Evolutionary conservation across 2,113 vertebrate species (phyloP).

Genomic region (Gavialis gangeticus): DNA sequence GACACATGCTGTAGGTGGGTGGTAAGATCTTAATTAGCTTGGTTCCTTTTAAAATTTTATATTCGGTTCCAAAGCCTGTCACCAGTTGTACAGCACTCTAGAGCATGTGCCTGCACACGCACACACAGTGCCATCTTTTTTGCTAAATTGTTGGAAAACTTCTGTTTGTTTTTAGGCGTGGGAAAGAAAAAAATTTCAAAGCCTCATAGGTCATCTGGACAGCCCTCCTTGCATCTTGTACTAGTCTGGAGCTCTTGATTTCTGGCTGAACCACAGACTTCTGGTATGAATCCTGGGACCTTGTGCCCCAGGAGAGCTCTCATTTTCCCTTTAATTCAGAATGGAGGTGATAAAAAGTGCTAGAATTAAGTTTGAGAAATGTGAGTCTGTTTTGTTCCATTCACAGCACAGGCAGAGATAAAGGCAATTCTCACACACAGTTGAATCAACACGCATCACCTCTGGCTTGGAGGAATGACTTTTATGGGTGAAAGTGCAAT

Average conservation of each 20-base stretch:
- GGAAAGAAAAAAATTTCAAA: neutral
- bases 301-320: neutral
- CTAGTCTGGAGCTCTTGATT: neutral
- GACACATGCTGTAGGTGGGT: slow-evolving; percentile 23
- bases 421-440: neutral
- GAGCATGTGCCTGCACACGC: neutral
- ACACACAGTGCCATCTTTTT: accelerated
- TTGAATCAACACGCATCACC: neutral
- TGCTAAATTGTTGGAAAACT: neutral
- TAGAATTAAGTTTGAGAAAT: neutral
- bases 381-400: neutral
- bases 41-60: slow-evolving; percentile 4
- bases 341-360: neutral
- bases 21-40: slow-evolving; percentile 51
- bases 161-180: neutral
- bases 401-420: neutral
- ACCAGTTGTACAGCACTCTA: accelerated
- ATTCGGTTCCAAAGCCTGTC: neutral
- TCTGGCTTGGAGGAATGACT: slow-evolving; percentile 37
- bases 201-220: neutral
- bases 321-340: slow-evolving; percentile 17
- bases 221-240: neutral
- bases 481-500: slow-evolving; percentile 45
- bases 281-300: neutral
- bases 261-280: neutral